Conservation (phyloP, 1,140 invertebrate genomes). For the Cydia fagiglandana region DNA sequence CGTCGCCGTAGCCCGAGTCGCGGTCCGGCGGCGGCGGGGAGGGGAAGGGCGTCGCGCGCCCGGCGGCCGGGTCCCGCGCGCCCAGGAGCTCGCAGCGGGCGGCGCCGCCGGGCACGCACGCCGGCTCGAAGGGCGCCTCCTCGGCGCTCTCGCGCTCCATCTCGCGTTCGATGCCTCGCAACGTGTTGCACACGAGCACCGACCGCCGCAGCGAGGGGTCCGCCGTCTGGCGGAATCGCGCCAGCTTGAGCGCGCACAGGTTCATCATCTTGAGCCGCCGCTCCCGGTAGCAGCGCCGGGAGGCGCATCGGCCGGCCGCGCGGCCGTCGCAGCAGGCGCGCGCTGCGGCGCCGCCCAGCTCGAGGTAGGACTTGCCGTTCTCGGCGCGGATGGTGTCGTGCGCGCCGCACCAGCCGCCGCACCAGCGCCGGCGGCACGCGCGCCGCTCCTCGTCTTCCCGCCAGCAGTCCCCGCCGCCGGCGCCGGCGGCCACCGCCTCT, state of each 20-base stretch:
- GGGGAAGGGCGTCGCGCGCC: slow-evolving; percentile 75
- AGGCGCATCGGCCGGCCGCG: slow-evolving; percentile 86
- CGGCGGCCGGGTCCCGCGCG: slow-evolving; percentile 80
- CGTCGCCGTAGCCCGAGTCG: slow-evolving; percentile 89
- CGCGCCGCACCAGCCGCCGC: slow-evolving; percentile 78
- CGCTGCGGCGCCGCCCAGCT: slow-evolving; percentile 86
- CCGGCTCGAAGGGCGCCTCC: slow-evolving; percentile 67
- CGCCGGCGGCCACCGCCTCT: slow-evolving; percentile 77
- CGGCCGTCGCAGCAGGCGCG: slow-evolving; percentile 88
- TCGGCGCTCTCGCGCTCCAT: slow-evolving; percentile 89
- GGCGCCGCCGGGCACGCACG: slow-evolving; percentile 72
- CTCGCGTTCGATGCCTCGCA: slow-evolving; percentile 93
- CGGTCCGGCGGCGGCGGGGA: slow-evolving; percentile 79
- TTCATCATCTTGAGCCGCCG: slow-evolving; percentile 93
- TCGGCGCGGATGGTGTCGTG: slow-evolving; percentile 93
- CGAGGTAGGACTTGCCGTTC: slow-evolving; percentile 94
- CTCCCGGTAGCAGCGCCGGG: slow-evolving; percentile 88
- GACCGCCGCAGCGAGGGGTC: slow-evolving; percentile 95
- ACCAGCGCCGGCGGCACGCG: slow-evolving; percentile 71
- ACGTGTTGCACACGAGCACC: slow-evolving; percentile 96
- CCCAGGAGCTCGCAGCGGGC: slow-evolving; percentile 77
- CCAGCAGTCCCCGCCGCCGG: slow-evolving; percentile 75
- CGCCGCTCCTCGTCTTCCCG: slow-evolving; percentile 72
- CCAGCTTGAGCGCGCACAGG: slow-evolving; percentile 95
- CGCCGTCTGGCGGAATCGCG: slow-evolving; percentile 90